phyloP scores from a whole-genome alignment of 2,888 invertebrate species.

The Ariolimax columbianus region DNA sequence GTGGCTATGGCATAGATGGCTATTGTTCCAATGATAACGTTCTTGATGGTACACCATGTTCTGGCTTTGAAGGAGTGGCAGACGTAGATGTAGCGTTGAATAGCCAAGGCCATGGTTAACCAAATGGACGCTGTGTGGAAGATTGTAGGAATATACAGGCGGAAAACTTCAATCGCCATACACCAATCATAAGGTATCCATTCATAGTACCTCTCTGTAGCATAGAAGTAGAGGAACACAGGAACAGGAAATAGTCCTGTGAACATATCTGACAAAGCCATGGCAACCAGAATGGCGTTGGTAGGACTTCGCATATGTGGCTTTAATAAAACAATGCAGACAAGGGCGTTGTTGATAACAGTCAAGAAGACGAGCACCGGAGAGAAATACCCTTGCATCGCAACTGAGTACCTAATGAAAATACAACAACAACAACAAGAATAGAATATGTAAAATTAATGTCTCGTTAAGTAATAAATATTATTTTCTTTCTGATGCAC shows the following conservation, averaged over 20 bases:
- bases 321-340: constrained; percentile 92
- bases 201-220: constrained; percentile 92
- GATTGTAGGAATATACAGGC: constrained; percentile 77
- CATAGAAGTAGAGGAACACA: constrained; percentile 93
- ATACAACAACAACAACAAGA: neutral
- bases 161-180: constrained; percentile 83
- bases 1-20: constrained; percentile 89
- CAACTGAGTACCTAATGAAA: constrained; percentile 64
- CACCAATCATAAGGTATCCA: constrained; percentile 86
- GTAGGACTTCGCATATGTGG: constrained; percentile 95
- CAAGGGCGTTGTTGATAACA: constrained; percentile 92
- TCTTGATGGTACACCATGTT: constrained; percentile 87
- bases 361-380: constrained; percentile 92
- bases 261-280: constrained; percentile 96
- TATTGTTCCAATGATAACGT: constrained; percentile 89
- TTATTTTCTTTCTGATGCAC: too few relatives aligned
- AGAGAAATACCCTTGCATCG: constrained; percentile 88
- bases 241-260: constrained; percentile 82
- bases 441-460: neutral
- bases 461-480: too few relatives aligned
- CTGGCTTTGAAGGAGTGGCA: constrained; percentile 88
- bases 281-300: constrained; percentile 94
- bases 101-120: constrained; percentile 92
- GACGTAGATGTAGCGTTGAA: constrained; percentile 95
- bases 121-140: constrained; percentile 96